phyloP scores from a whole-genome alignment of 2,888 invertebrate genomes.

The Onthophagus sagittarius region DNA sequence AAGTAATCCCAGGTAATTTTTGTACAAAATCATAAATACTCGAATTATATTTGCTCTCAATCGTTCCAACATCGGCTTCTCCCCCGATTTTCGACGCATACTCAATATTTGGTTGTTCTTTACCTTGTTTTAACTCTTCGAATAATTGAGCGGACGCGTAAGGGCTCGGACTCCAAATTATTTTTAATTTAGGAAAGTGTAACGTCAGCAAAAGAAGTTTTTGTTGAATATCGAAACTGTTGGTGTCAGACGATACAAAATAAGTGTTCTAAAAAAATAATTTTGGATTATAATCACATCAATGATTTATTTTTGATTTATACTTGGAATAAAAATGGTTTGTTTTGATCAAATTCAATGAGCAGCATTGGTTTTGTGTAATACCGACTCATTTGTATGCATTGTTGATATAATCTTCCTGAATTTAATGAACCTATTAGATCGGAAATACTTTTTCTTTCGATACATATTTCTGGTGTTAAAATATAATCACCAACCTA shows the following conservation, averaged over 20 bases:
- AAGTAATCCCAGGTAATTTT: constrained; percentile 86
- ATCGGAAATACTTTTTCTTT: constrained; percentile 94
- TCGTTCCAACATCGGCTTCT: constrained; percentile 56
- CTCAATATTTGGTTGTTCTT: constrained; percentile 73
- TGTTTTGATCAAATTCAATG: constrained; percentile 94
- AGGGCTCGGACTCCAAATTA: constrained; percentile 96
- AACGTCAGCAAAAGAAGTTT: constrained; percentile 90
- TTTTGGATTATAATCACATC: not conserved
- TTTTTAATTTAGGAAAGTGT: constrained; percentile 87
- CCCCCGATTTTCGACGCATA: constrained; percentile 70
- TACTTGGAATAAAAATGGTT: constrained; percentile 85
- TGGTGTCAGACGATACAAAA: constrained; percentile 72
- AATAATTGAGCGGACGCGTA: constrained; percentile 95
- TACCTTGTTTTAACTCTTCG: constrained; percentile 83
- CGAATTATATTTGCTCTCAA: constrained; percentile 55
- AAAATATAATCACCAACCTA: constrained; percentile 97
- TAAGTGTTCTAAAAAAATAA: constrained; percentile 64
- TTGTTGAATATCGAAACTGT: constrained; percentile 75
- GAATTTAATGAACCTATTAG: constrained; percentile 92
- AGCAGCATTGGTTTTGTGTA: constrained; percentile 85
- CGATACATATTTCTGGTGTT: constrained; percentile 94
- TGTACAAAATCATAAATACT: constrained; percentile 64
- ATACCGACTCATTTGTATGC: constrained; percentile 87
- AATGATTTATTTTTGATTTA: not conserved
- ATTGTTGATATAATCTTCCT: constrained; percentile 93